phyloP scores from a whole-genome alignment of 1,140 invertebrate species.

The Pseudomyrmex dendroicus region DNA sequence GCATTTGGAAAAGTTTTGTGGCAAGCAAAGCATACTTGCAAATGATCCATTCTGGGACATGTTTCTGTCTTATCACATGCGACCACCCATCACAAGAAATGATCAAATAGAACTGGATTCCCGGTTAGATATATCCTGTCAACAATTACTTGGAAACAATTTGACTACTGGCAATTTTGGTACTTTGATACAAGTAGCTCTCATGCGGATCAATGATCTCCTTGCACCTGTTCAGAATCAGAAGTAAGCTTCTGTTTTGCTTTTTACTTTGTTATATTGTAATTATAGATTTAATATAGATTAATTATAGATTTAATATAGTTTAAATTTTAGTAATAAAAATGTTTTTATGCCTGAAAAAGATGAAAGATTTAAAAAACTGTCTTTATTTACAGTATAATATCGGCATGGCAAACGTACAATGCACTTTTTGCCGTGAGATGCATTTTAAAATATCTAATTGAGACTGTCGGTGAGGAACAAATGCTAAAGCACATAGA shows the following conservation, averaged over 20 bases:
- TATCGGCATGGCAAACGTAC: slow-evolving; percentile 97
- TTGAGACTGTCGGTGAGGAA: slow-evolving; percentile 91
- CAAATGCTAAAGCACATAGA: slow-evolving; percentile 91
- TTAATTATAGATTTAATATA: neutral
- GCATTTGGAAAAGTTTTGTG: slow-evolving; percentile 91
- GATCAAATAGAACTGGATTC: slow-evolving; percentile 89
- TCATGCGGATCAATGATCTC: slow-evolving; percentile 91
- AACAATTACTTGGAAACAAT: slow-evolving; percentile 92
- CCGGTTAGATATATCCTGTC: slow-evolving; percentile 89
- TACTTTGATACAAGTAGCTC: slow-evolving; percentile 93
- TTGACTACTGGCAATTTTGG: slow-evolving; percentile 94
- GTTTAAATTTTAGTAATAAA: too few relatives aligned
- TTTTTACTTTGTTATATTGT: slow-evolving; percentile 5
- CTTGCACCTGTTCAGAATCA: slow-evolving; percentile 93
- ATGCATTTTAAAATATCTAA: slow-evolving; percentile 94
- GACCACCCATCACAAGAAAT: slow-evolving; percentile 90
- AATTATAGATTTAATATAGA: neutral
- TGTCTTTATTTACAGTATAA: slow-evolving; percentile 88
- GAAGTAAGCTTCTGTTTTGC: slow-evolving; percentile 87
- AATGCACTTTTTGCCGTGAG: slow-evolving; percentile 97
- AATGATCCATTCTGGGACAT: slow-evolving; percentile 98
- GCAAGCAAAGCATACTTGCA: slow-evolving; percentile 91
- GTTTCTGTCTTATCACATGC: slow-evolving; percentile 95
- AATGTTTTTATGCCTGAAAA: too few relatives aligned
- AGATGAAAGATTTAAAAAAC: too few relatives aligned